Evolutionary conservation across 2,797 vertebrate species (phyloP).

Genomic region (Pseudocheirus occidentalis): DNA sequence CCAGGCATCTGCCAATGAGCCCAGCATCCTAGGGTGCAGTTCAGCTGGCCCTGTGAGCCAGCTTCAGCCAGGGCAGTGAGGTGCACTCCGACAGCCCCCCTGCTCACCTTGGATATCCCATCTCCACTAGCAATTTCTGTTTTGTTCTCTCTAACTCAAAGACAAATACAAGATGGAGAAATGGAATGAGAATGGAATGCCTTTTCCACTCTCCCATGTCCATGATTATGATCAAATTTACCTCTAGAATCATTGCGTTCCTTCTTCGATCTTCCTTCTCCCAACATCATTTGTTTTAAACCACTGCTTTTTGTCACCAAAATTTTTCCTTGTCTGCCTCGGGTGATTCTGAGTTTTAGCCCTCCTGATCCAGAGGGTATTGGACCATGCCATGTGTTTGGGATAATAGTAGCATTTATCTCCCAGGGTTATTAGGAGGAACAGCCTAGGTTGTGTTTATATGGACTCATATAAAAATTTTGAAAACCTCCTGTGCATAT

Average conservation of each 20-base stretch:
- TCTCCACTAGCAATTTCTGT: not conserved
- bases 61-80: not conserved
- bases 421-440: not conserved
- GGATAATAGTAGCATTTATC: not conserved
- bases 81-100: not conserved
- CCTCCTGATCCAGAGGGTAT: not conserved
- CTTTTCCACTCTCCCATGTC: not conserved
- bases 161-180: not conserved
- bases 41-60: not conserved
- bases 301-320: not conserved
- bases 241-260: not conserved
- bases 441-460: not conserved
- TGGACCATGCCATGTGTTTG: not conserved
- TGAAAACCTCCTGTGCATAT: not conserved
- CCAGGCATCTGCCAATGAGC: not conserved
- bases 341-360: not conserved
- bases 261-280: not conserved
- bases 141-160: not conserved
- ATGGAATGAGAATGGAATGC: not conserved
- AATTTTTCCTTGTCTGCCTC: not conserved
- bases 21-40: not conserved
- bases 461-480: too few relatives aligned
- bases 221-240: not conserved
- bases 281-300: not conserved
- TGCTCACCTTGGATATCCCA: not conserved